Percentiles rank a stretch among this genome's conserved stretches.
Conservation (phyloP, 1,140 invertebrate genomes). For the Drosophila pseudoobscura region DNA sequence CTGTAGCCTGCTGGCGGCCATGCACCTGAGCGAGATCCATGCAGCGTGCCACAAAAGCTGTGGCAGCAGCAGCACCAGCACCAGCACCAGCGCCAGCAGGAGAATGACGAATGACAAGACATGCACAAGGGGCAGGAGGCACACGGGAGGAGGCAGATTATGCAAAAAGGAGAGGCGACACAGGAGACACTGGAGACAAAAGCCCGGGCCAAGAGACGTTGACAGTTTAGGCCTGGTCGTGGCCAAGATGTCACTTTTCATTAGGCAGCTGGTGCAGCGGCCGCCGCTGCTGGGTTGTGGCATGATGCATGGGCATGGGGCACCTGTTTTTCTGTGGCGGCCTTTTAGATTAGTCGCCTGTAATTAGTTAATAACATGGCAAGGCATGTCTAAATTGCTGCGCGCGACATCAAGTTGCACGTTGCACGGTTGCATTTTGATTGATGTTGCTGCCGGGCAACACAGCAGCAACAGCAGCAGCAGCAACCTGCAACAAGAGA, state of each 20-base stretch:
- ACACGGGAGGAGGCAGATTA: not conserved
- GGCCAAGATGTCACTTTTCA: slow-evolving; percentile 83
- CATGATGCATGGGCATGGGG: slow-evolving; percentile 80
- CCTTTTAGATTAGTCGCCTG: slow-evolving; percentile 83
- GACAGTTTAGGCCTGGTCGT: slow-evolving; percentile 77
- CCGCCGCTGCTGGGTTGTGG: slow-evolving; percentile 25
- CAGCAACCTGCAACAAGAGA: slow-evolving; percentile 13
- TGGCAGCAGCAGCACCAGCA: not conserved
- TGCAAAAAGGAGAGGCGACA: not conserved
- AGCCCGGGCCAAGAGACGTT: slow-evolving; percentile 64
- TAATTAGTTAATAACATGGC: slow-evolving; percentile 84
- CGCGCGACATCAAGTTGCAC: slow-evolving; percentile 71
- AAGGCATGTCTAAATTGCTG: slow-evolving; percentile 82
- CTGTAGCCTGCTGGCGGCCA: slow-evolving; percentile 64
- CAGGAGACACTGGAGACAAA: slow-evolving; percentile 32
- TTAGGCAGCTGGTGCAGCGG: slow-evolving; percentile 63
- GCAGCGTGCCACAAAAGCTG: slow-evolving; percentile 7
- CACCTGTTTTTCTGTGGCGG: slow-evolving; percentile 72
- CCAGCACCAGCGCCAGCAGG: slow-evolving; percentile 9
- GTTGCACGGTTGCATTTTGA: slow-evolving; percentile 69
- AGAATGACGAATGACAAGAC: slow-evolving; percentile 78
- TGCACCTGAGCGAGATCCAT: slow-evolving; percentile 49
- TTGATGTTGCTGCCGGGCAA: slow-evolving; percentile 72
- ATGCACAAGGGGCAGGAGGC: slow-evolving; percentile 40
- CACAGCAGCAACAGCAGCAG: slow-evolving; percentile 8